Conservation (phyloP, 2,113 vertebrate species). For the Paraplagusia blochii region DNA sequence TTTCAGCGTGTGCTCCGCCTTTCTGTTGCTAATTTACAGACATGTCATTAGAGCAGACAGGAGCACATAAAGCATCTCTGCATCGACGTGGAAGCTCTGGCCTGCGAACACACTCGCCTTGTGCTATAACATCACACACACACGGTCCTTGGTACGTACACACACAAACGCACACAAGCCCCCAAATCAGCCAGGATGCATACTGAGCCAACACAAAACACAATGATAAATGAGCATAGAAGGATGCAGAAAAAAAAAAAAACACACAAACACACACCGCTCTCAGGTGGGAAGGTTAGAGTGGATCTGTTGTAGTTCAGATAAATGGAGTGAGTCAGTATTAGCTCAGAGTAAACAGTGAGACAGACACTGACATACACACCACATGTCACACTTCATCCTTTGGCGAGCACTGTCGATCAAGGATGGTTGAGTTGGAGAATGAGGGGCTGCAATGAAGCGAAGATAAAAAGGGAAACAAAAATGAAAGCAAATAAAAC, state of each 20-base stretch:
- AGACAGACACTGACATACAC: constrained; percentile 71
- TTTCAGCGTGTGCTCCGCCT: constrained; percentile 52
- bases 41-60: constrained; percentile 68
- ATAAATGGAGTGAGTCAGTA: constrained; percentile 73
- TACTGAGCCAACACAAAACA: constrained; percentile 19
- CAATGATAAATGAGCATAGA: constrained; percentile 15
- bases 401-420: constrained; percentile 61
- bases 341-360: constrained; percentile 72
- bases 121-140: constrained; percentile 38
- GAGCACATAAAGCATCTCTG: constrained; percentile 64
- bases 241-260: constrained; percentile 13
- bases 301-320: constrained; percentile 67
- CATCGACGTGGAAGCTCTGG: constrained; percentile 59
- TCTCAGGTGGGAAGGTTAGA: constrained; percentile 49
- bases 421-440: constrained; percentile 23
- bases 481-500: neutral
- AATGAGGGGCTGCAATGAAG: constrained; percentile 2
- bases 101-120: constrained; percentile 31
- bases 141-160: neutral
- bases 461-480: neutral
- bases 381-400: constrained; percentile 71
- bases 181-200: constrained; percentile 26
- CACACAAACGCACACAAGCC: neutral
- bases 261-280: constrained; percentile 15
- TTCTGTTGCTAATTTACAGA: constrained; percentile 72